Evolutionary conservation across 2,888 invertebrate genomes (phyloP), one percentile per base, ranked within the genome.

Genomic region (Pelosia muscerda): DNA sequence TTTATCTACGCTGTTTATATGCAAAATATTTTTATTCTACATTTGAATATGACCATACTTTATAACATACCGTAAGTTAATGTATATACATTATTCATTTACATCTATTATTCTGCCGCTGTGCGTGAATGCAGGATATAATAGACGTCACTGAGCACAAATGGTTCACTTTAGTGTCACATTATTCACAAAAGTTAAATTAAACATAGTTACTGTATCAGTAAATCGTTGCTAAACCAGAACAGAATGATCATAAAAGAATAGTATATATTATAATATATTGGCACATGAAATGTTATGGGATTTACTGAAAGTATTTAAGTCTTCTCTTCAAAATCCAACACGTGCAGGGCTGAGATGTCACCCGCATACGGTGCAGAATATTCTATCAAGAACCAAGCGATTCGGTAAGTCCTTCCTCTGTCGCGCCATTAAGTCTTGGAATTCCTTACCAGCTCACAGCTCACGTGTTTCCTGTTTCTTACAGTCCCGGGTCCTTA

Each of bases 41-140:
- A 19, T 19, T 6, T 42, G 19, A 42, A 42, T 42, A 19, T n/a
- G n/a, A 49, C 1, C 8, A 49, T n/a, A 49, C 8, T 49, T 49
- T 49, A 49, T 49, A 6, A 49, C n/a, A n/a, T n/a, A n/a, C 49
- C 19, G 49, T 49, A n/a, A n/a, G 0, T n/a, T 9, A n/a, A 49
- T 49, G 49, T 49, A n/a, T n/a, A 49, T 49, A 49, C n/a, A 49
- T n/a, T 49, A 49, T 49, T 49, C 49, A 49, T n/a, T 49, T 49
- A n/a, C 49, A 9, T 49, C 19, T 49, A 49, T 49, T 49, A 49
- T n/a, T 49, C 49, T 9, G 49, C 8, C 49, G n/a, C 49, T 49
- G 49, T 2, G 49, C n/a, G n/a, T 19, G n/a, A 49, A 49, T 49
- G 19, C 42, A 42, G 42, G 19, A 19, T 42, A 42, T 42, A 42